These are phyloP conservation scores for Euproctis similis DNA, from an alignment of 2,888 invertebrate species.

Conservation along the genomic window DNA sequence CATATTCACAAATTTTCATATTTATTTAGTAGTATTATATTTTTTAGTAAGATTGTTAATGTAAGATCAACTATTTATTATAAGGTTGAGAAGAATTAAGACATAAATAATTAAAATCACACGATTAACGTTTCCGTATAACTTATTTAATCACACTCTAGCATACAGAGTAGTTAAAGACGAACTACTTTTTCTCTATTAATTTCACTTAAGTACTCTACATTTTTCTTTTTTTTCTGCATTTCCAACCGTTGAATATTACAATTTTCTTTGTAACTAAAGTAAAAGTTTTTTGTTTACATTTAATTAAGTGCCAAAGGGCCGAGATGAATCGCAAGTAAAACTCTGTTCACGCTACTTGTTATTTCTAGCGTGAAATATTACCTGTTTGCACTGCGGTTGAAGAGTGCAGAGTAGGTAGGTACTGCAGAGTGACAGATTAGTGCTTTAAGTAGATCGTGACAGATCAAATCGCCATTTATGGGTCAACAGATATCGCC, in stretches of 20 bases:
- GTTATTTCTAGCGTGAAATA: conserved; percentile 34
- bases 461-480: conserved; percentile 58
- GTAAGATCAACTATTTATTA: too few relatives aligned
- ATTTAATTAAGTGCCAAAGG: conserved; percentile 22
- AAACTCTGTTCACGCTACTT: conserved; percentile 33
- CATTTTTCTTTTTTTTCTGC: neutral
- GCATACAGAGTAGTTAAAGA: too few relatives aligned
- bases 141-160: too few relatives aligned
- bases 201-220: conserved; percentile 1
- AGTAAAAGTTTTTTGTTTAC: conserved; percentile 24
- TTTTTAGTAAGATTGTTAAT: too few relatives aligned
- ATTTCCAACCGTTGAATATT: conserved; percentile 3
- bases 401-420: too few relatives aligned
- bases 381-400: conserved; percentile 24
- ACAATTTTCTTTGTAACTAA: conserved; percentile 9
- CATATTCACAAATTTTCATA: too few relatives aligned
- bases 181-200: neutral
- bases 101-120: too few relatives aligned
- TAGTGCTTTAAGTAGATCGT: conserved; percentile 61
- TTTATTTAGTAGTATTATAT: too few relatives aligned
- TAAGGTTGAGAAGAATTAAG: too few relatives aligned
- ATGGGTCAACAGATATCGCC: conserved; percentile 53
- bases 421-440: conserved; percentile 31
- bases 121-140: too few relatives aligned
- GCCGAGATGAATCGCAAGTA: conserved; percentile 23